Evolutionary conservation across 2,797 vertebrate species (phyloP).

Genomic region (Pelodytes ibericus): DNA sequence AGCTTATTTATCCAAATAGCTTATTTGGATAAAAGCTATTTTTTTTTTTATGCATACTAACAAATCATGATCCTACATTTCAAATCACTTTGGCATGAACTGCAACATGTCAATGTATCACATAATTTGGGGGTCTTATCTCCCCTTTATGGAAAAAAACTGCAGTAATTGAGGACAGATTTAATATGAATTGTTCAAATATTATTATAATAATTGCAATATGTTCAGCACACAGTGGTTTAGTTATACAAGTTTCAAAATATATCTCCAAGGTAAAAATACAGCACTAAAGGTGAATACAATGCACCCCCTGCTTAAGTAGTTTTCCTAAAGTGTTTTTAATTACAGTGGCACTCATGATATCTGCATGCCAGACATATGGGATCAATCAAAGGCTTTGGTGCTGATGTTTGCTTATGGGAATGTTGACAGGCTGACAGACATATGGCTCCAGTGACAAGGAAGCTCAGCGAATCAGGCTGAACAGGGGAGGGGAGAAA

Average conservation of each 20-base stretch:
- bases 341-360: constrained; percentile 76
- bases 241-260: constrained; percentile 15
- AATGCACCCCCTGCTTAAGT: constrained; percentile 18
- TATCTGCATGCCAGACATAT: constrained; percentile 76
- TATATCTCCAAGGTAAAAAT: background rate
- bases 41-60: too few species aligned
- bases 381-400: constrained; percentile 79
- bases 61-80: too few species aligned
- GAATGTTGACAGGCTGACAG: constrained; percentile 85
- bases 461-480: constrained; percentile 72
- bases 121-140: too few species aligned
- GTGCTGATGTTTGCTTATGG: constrained; percentile 73
- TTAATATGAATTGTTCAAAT: background rate
- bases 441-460: constrained; percentile 76
- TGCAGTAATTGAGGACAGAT: too few species aligned
- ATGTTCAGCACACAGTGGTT: background rate
- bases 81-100: too few species aligned
- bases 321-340: constrained; percentile 68
- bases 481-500: constrained; percentile 63
- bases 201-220: background rate
- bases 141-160: too few species aligned
- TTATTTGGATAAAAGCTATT: too few species aligned
- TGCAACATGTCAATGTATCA: too few species aligned
- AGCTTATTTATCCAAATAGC: too few species aligned
- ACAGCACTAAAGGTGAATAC: constrained; percentile 50